Conservation (phyloP, 2,888 invertebrate species). For the Lissocephala sabroskyi region DNA sequence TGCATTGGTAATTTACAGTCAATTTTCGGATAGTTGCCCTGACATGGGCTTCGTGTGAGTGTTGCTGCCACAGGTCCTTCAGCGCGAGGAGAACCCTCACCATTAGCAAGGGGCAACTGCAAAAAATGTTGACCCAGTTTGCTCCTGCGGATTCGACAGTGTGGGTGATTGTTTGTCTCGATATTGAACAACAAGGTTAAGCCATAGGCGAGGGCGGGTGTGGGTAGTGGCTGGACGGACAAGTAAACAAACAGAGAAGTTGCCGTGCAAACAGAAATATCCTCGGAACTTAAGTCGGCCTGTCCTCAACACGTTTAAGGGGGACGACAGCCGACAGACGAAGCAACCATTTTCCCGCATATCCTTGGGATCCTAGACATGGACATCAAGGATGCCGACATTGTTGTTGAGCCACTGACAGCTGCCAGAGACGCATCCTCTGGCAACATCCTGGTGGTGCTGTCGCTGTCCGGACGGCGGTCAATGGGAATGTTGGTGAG, state of each 20-base stretch:
- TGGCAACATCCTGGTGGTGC: too few species aligned
- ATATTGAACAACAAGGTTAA: conserved; percentile 50
- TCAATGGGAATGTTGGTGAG: conserved; percentile 15
- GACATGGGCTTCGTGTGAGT: conserved; percentile 42
- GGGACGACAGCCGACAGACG: conserved; percentile 16
- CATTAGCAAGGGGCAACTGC: background rate
- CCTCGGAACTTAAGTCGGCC: conserved; percentile 30
- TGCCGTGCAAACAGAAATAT: conserved; percentile 22
- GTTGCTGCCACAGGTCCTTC: background rate
- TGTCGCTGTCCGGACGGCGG: too few species aligned
- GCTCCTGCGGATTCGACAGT: conserved; percentile 7
- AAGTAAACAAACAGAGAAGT: conserved; percentile 33
- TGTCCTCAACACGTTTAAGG: conserved; percentile 32
- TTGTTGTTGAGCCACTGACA: conserved; percentile 30
- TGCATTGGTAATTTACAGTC: conserved; percentile 60
- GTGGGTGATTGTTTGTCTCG: conserved; percentile 19
- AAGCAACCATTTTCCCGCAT: background rate
- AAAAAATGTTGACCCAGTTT: conserved; percentile 46
- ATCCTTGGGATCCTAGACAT: conserved; percentile 29
- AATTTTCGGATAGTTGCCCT: conserved; percentile 60
- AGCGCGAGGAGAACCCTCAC: background rate
- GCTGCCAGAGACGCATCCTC: conserved; percentile 19
- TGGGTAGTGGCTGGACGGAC: background rate
- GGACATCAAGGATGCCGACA: conserved; percentile 6
- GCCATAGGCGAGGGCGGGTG: too few species aligned